Percentiles rank a stretch among this genome's conserved stretches.
These are phyloP conservation scores for Tinea semifulvella DNA, from an alignment of 2,888 invertebrate genomes.

Conservation along the genomic window DNA sequence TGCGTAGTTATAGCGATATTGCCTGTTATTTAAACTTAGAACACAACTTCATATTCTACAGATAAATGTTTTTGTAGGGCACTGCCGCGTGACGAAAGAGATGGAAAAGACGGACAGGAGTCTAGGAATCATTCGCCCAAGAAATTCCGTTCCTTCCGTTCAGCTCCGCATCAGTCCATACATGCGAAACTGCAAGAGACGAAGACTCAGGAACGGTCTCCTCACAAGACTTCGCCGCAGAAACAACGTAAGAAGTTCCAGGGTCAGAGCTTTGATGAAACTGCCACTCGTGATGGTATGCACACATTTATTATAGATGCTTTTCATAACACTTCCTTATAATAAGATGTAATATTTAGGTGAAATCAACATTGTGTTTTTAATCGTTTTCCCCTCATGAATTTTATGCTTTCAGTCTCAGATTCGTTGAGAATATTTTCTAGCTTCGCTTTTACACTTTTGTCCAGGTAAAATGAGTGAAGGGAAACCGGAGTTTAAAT, in stretches of 20 bases:
- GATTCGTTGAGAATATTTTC: not conserved
- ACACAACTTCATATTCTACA: not conserved
- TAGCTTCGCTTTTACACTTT: not conserved
- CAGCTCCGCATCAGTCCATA: conserved; percentile 65
- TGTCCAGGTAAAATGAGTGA: conserved; percentile 21
- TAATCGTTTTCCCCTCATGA: no score
- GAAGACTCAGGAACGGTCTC: conserved; percentile 68
- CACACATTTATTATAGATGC: conserved; percentile 25
- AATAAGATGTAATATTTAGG: no score
- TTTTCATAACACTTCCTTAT: no score
- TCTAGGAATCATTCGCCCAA: conserved; percentile 78
- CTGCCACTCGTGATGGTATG: conserved; percentile 56
- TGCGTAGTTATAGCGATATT: not conserved
- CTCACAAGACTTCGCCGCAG: conserved; percentile 69
- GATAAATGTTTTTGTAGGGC: conserved; percentile 61
- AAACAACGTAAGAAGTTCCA: conserved; percentile 65
- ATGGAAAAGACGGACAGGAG: conserved; percentile 87
- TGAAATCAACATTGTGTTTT: no score
- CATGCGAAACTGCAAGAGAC: conserved; percentile 69
- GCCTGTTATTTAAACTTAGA: not conserved
- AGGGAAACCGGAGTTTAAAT: conserved; percentile 69
- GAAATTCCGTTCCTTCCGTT: conserved; percentile 69
- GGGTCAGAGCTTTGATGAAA: conserved; percentile 59
- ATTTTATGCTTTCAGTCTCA: no score
- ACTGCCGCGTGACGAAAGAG: conserved; percentile 85